Evolutionary conservation across 2,113 vertebrate genomes (phyloP).

Genomic region (Oceanodroma tethys): DNA sequence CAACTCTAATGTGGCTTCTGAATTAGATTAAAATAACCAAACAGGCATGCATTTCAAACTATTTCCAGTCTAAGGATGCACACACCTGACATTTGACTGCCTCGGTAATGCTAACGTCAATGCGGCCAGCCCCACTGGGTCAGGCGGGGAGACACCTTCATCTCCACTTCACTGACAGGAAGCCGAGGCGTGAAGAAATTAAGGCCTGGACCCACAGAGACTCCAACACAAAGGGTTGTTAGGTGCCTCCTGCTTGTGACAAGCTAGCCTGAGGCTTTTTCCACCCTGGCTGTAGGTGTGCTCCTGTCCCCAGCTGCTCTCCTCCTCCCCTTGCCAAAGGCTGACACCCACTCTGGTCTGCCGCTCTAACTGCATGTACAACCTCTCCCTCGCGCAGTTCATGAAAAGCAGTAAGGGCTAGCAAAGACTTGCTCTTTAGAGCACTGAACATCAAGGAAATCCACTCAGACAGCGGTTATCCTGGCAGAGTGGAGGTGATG

Average conservation of each 20-base stretch:
- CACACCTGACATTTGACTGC: neutral
- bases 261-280: neutral
- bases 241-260: neutral
- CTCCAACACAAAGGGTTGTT: neutral
- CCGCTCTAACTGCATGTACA: neutral
- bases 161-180: neutral
- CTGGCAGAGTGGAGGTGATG: neutral
- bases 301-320: neutral
- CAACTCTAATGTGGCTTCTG: neutral
- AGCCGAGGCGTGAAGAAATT: neutral
- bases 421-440: neutral
- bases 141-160: neutral
- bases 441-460: neutral
- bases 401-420: neutral
- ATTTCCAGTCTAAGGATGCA: neutral
- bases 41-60: neutral
- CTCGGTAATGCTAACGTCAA: accelerated
- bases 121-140: accelerated
- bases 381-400: neutral
- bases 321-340: neutral
- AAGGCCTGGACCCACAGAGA: neutral
- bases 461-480: neutral
- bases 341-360: neutral
- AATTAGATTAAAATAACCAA: neutral
- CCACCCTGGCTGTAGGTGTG: neutral